A percentile compares a stretch with the other conserved stretches of the same genome.
Evolutionary conservation across 2,888 invertebrate species (phyloP).

Genomic region (Maniola hyperantus): DNA sequence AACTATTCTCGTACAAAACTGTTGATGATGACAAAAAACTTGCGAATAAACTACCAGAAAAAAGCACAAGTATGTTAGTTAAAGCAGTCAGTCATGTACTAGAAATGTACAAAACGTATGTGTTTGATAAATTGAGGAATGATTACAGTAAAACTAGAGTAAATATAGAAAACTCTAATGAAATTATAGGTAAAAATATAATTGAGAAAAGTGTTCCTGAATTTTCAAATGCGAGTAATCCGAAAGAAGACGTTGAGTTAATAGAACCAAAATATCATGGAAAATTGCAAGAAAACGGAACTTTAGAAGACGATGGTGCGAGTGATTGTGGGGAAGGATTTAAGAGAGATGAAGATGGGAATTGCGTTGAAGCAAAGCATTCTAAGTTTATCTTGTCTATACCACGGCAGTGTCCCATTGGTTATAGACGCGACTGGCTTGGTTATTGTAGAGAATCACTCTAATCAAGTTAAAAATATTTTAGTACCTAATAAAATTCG

Average conservation of each 20-base stretch:
- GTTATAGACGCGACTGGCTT: slow-evolving; percentile 61
- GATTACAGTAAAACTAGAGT: slow-evolving; percentile 8
- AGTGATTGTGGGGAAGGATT: slow-evolving; percentile 54
- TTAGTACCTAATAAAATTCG: not conserved
- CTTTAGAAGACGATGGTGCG: slow-evolving; percentile 22
- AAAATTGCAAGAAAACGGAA: slow-evolving; percentile 43
- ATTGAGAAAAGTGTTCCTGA: slow-evolving; percentile 34
- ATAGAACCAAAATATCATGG: slow-evolving; percentile 64
- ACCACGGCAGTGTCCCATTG: slow-evolving; percentile 65
- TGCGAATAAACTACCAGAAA: slow-evolving; percentile 41
- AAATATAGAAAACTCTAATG: not conserved
- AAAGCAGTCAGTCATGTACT: slow-evolving; percentile 57
- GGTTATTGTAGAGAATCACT: slow-evolving; percentile 61
- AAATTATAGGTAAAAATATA: not conserved
- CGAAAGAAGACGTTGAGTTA: slow-evolving; percentile 65
- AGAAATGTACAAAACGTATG: slow-evolving; percentile 56
- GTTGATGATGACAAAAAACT: slow-evolving; percentile 46
- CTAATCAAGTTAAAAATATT: not conserved
- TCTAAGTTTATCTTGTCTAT: slow-evolving; percentile 62
- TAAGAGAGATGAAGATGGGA: slow-evolving; percentile 51
- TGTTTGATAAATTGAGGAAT: slow-evolving; percentile 54
- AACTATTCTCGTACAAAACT: slow-evolving; percentile 56
- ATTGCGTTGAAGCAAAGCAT: slow-evolving; percentile 48
- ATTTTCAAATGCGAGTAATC: slow-evolving; percentile 41
- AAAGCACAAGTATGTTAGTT: slow-evolving; percentile 43